Evolutionary conservation across 2,113 vertebrate genomes (phyloP).

Genomic region (Paedocypris sp.): DNA sequence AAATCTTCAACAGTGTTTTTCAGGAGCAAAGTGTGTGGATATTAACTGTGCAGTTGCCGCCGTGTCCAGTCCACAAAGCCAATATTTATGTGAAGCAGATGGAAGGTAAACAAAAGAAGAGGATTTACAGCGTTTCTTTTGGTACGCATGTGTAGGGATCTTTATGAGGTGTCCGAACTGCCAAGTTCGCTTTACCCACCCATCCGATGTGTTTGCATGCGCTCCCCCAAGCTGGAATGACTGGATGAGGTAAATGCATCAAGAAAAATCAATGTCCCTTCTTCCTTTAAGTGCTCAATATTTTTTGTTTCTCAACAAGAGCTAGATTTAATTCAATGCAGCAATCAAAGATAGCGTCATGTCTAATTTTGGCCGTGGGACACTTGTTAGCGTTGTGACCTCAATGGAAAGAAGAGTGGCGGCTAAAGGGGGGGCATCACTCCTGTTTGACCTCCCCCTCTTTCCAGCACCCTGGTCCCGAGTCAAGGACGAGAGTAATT

Average conservation of each 20-base stretch:
- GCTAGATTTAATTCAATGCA: slow-evolving; percentile 83
- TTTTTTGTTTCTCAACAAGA: slow-evolving; percentile 77
- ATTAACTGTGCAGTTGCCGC: too few species aligned
- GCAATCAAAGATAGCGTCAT: slow-evolving; percentile 91
- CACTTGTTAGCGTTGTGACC: slow-evolving; percentile 81
- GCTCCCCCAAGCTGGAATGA: slow-evolving; percentile 44
- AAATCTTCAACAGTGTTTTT: too few species aligned
- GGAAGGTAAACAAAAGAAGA: neutral
- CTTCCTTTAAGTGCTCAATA: slow-evolving; percentile 93
- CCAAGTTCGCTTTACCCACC: neutral
- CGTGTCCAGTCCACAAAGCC: neutral
- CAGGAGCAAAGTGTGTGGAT: too few species aligned
- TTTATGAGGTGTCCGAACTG: neutral
- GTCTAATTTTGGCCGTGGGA: slow-evolving; percentile 72
- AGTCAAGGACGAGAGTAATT: slow-evolving; percentile 96
- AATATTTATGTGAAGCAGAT: neutral
- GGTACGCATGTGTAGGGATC: slow-evolving; percentile 1
- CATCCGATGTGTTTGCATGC: slow-evolving; percentile 33
- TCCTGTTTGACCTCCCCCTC: slow-evolving; percentile 41
- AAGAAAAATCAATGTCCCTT: slow-evolving; percentile 85
- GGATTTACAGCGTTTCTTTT: slow-evolving; percentile 16
- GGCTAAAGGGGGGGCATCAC: slow-evolving; percentile 52
- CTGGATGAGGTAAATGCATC: slow-evolving; percentile 71
- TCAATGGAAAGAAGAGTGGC: slow-evolving; percentile 72
- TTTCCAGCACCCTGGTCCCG: slow-evolving; percentile 54